Evolutionary conservation across 2,113 vertebrate genomes (phyloP).

Genomic region (Epinephelus fuscoguttatus): DNA sequence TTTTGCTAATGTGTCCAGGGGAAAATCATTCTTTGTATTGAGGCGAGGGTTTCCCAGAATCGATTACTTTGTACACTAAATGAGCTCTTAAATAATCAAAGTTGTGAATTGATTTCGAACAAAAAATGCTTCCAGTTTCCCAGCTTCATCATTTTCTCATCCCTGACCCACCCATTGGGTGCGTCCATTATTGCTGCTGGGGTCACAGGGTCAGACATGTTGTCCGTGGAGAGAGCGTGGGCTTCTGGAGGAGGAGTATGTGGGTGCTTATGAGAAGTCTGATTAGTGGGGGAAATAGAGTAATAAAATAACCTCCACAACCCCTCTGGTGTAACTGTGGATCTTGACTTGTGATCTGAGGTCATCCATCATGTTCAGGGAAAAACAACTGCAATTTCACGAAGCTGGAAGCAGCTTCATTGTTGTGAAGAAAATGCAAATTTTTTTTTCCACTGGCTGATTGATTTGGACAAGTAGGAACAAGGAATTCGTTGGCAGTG

Average conservation of each 20-base stretch:
- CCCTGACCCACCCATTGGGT: constrained; percentile 27
- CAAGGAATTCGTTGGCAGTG: constrained; percentile 22
- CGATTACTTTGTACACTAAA: not conserved
- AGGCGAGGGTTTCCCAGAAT: constrained; percentile 2
- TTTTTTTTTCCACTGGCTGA: not conserved
- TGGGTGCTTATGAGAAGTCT: constrained; percentile 17
- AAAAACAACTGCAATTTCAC: not conserved
- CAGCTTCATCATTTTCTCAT: constrained; percentile 33
- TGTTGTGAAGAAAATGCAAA: not conserved
- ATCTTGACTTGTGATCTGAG: not conserved
- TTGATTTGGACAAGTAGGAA: constrained; percentile 36
- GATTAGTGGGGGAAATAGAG: not conserved
- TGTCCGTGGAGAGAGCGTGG: not conserved
- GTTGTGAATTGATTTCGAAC: constrained; percentile 3
- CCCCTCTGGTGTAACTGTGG: not conserved
- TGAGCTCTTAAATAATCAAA: constrained; percentile 6
- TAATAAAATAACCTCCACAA: constrained; percentile 1
- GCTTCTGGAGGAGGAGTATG: constrained; percentile 23
- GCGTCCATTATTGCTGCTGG: constrained; percentile 12
- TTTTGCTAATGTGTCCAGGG: constrained; percentile 2
- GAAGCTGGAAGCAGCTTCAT: not conserved
- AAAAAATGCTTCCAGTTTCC: not conserved
- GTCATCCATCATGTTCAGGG: not conserved
- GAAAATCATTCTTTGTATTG: constrained; percentile 2
- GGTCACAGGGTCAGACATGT: constrained; percentile 18